A percentile compares a stretch with the other conserved stretches of the same genome.
phyloP scores from a whole-genome alignment of 1,140 invertebrate species.

The Cherax quadricarinatus region DNA sequence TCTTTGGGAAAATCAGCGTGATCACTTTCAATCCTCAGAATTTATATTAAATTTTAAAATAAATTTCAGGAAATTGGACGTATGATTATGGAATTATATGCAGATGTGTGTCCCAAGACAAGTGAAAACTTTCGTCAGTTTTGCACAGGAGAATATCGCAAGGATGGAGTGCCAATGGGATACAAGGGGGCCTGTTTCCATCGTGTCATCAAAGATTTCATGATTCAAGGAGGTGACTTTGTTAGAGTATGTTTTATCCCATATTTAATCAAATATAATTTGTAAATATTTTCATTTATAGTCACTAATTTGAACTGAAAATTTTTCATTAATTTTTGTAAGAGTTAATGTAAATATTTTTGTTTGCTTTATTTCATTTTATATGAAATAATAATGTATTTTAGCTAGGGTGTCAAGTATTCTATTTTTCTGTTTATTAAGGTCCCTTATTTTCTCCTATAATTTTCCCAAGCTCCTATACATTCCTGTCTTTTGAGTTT shows the following conservation, averaged over 20 bases:
- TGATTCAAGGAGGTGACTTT: slow-evolving; percentile 96
- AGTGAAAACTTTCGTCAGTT: slow-evolving; percentile 99
- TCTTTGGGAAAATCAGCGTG: too few relatives aligned
- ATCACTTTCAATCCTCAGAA: too few relatives aligned
- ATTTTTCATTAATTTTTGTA: too few relatives aligned
- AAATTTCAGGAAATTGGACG: slow-evolving; percentile 85
- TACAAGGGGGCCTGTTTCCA: slow-evolving; percentile 98
- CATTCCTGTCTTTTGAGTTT: too few relatives aligned
- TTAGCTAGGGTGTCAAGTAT: too few relatives aligned
- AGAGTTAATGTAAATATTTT: background rate
- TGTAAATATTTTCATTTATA: background rate
- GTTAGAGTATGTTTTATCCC: slow-evolving; percentile 82
- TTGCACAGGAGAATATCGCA: slow-evolving; percentile 94
- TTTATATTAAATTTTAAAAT: background rate
- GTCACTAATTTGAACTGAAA: too few relatives aligned
- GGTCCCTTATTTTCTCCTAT: too few relatives aligned
- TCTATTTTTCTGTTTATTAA: too few relatives aligned
- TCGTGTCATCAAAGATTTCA: slow-evolving; percentile 96
- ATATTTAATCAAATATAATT: background rate
- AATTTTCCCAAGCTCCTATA: too few relatives aligned
- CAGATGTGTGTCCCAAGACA: slow-evolving; percentile 97
- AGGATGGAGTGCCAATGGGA: slow-evolving; percentile 95
- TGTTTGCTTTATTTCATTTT: too few relatives aligned
- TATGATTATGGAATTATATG: slow-evolving; percentile 97
- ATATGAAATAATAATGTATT: too few relatives aligned